Base-by-base conservation (phyloP, 2,113 vertebrate species). In the Ceratotherium simum region DNA sequence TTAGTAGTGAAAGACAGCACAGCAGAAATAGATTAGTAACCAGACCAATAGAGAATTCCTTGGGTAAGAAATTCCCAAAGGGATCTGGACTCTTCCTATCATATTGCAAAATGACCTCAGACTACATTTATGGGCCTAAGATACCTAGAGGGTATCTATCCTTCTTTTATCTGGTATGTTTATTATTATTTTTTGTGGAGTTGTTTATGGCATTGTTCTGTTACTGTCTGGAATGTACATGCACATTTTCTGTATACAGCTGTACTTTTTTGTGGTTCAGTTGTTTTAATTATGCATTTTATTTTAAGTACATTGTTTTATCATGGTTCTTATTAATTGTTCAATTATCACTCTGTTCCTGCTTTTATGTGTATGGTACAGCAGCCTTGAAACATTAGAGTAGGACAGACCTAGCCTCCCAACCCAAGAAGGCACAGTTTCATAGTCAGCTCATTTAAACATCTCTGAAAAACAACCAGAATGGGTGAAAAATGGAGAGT, bases 271-370 rank as follows among this genome's bases (percentile, higher is more conserved):
- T 92, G 75, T 97, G 73, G 58, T 95, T 98, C 73, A 75, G 39
- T 96, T 96, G 72, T 98, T 98, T 98, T 98, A 98, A 98, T 98
- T 98, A 94, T 65, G 78, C 91, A 95, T 98, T 98, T 98, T 84
- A 96, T 98, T 98, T 98, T 98, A 98, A 98, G 84, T 76, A 85
- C 67, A 86, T 92, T 97, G 79, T 95, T 98, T 98, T 97, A 95
- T 97, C 95, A 94, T 83, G 81, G 67, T 70, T 91, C 90, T 98
- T 95, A 98, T 96, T 98, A 98, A 97, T 98, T 98, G 87, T 98
- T 97, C 97, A 96, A 94, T 98, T 98, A 98, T 97, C 93, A 92
- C 88, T 91, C 78, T 95, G 60, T 58, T 96, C 90, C 67, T 98
- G 27, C 0, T 33, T 89, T 96, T 96, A 95, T 96, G 95, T 98